Base-by-base conservation (phyloP, 2,888 invertebrate species). In the Drosophila pseudotakahashii region DNA sequence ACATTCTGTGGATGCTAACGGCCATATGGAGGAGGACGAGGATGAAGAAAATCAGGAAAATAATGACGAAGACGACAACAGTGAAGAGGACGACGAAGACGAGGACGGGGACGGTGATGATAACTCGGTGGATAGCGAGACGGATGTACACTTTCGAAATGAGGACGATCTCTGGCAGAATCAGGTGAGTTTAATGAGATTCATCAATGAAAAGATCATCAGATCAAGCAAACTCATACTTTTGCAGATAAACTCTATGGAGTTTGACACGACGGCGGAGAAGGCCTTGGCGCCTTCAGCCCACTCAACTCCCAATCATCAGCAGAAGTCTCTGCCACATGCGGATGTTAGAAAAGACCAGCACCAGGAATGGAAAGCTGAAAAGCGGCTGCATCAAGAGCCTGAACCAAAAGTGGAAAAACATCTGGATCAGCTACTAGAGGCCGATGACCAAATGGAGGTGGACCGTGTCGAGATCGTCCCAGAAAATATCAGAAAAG, bases 271-370 rank as follows among this genome's bases (percentile, higher is more conserved):
- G 6, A 26, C 41, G 10, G 42, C 44, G 2, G 47, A 44, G 7
- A 42, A 54, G 44, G 19, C 44, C 2, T 37, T 62, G 19, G 45
- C 37, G 34, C 73, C 73, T 13, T 51, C 60, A 6, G 73, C 72
- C 9, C 73, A 73, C 39, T 73, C 73, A 9, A 73, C 73, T 16
- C 73, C 73, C 11, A 73, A 73, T 50, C 51, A 67, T 30, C 51
- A 39, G 9, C 47, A 32, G 13, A 54, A 45, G 36, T 14, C 23
- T 7, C 36, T 23, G n/a, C 16, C 14, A 16, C 26, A 36, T 1
- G 44, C 54, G 11, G 42, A 34, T 11, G 10, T 14, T 6, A 10
- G 32, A 10, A 52, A 16, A 14, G 42, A 36, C 3, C 34, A 32
- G 13, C 14, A 11, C 6, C 51, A 30, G n/a, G 3, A n/a, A 0